Base-by-base conservation (phyloP, 1,140 invertebrate genomes). In the Drosophila asahinai region DNA sequence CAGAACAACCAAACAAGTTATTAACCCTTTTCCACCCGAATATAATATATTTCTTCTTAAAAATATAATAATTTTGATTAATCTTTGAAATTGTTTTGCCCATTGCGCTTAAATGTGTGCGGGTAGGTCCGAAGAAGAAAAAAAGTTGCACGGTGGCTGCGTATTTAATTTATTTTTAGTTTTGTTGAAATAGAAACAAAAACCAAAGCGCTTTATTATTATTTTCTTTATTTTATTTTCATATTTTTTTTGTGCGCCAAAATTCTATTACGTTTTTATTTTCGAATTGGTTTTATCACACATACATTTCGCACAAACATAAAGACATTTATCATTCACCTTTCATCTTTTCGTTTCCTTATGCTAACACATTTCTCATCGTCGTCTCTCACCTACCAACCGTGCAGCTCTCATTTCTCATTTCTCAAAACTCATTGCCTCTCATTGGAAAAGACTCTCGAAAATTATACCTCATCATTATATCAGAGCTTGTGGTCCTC, bases 101-200 rank as follows among this genome's bases (percentile, higher is more conserved):
- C 55, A 22, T 36, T 30, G 55, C 70, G 67, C 71, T 73, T 63
- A 33, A 70, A 51, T 63, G 55, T 61, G 64, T 84, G 81, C 78
- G 84, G 64, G 51, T 86, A 89, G 84, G 86, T 90, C 81, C 64
- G 64, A 80, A 73, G 59, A 66, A 83, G 14, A 52, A 62, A 78
- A 82, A 80, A 84, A 90, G 86, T 92, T 92, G 91, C 90, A 92
- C 90, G 90, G 90, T 92, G 90, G 90, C 90, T 92, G 90, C 86
- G 79, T 82, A 86, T 72, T 60, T 80, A 55, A 51, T 62, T 52
- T 62, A 45, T 72, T 62, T 52, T 72, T 66, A 57, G 33, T 71
- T 76, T 71, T 55, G 36, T 57, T 48, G 22, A 52, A 68, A 40
- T 47, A 58, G 55, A 64, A 72, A 62, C 67, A 81, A 48, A 40